phyloP scores from a whole-genome alignment of 2,888 invertebrate species.

The Zygothrica quintamaculata region DNA sequence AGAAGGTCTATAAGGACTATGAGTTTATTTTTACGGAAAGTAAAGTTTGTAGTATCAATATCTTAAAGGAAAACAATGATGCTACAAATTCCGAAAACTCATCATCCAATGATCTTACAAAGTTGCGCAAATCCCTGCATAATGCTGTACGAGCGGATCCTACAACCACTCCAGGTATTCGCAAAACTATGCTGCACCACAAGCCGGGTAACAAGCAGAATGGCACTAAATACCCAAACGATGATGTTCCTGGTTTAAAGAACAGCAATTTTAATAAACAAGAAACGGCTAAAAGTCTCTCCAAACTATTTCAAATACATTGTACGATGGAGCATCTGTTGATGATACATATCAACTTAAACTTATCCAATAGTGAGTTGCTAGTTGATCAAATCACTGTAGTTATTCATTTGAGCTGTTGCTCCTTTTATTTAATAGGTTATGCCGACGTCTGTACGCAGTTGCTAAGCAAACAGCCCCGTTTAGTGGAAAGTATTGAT shows the following conservation, averaged over 20 bases:
- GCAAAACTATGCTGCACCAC: conserved; percentile 81
- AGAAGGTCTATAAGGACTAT: conserved; percentile 84
- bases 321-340: conserved; percentile 83
- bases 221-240: conserved; percentile 54
- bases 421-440: conserved; percentile 55
- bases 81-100: conserved; percentile 12
- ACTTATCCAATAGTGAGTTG: conserved; percentile 78
- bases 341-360: conserved; percentile 82
- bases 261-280: conserved; percentile 82
- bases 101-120: conserved; percentile 56
- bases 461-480: conserved; percentile 72
- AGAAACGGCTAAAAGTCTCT: conserved; percentile 73
- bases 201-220: conserved; percentile 52
- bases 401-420: neutral
- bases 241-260: conserved; percentile 75
- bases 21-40: conserved; percentile 83
- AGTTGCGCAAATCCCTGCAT: conserved; percentile 82
- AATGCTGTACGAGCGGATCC: conserved; percentile 75
- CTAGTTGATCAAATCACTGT: neutral
- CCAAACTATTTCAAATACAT: conserved; percentile 82
- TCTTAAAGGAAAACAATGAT: conserved; percentile 54
- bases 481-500: conserved; percentile 66
- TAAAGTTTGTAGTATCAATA: conserved; percentile 81
- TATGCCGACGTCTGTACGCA: conserved; percentile 79
- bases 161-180: conserved; percentile 39